Base-by-base conservation (phyloP, 2,888 invertebrate genomes). In the Catocala sponsa region DNA sequence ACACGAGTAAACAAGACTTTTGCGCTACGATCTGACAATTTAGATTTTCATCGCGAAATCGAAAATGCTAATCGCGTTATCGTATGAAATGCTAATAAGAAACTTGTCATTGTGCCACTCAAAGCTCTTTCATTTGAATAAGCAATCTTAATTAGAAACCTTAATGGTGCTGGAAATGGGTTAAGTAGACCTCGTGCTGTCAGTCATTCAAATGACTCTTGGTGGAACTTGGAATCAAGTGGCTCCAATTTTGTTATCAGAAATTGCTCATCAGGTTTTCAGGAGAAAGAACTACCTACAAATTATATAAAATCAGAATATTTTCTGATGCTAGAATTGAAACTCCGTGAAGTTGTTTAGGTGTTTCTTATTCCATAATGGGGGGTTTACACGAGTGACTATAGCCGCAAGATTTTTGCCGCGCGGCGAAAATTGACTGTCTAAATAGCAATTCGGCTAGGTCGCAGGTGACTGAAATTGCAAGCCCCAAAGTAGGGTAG, bases 401-500 rank as follows among this genome's bases (percentile, higher is more conserved):
- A 80, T 77, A 80, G 78, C 78, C 74, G 78, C 76, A 79, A 72
- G 77, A 82, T 72, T 78, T 65, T 68, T 68, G 73, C 76, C 72
- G 76, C 71, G 65, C 78, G 72, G 76, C 70, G 68, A 59, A 78
- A 79, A 72, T 77, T 77, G 68, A 74, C 77, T 67, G 49, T 81
- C 70, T 79, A 77, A 75, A 78, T 77, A 78, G 74, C 79, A 77
- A 79, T 79, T 78, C 76, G 76, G 72, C 78, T 76, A 76, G 61
- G 74, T 73, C 42, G 76, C 79, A 25, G 25, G 25, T 25, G 25
- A 25, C 25, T 25, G 25, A 25, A 25, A 25, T 25, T 0, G 76
- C 79, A 76, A 78, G 80, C 75, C 76, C 74, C 78, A 78, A 80
- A 79, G 80, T 79, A 76, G 73, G 72, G 74, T 79, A 79, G 78